Base-by-base conservation (phyloP, 2,888 invertebrate species). In the Idaea dimidiata region DNA sequence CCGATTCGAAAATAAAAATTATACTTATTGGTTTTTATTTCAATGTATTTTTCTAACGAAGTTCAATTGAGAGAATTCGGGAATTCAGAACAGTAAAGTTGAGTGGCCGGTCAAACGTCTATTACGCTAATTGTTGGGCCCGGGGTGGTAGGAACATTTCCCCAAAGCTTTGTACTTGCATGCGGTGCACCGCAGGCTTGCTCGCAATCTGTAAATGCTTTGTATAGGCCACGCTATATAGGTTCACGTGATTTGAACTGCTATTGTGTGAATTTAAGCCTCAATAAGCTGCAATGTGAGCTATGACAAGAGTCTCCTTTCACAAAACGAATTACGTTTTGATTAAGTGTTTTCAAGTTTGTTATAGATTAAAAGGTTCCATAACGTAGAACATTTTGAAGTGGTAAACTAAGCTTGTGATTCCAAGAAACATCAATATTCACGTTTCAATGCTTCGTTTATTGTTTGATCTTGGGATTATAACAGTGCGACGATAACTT, bases 131-230 rank as follows among this genome's bases (percentile, higher is more conserved):
- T 85, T 85, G 82, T 77, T 77, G 76, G 77, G 74, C 72, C 73
- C 75, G 66, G 66, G 73, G 72, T 66, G 71, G 67, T 64, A 74
- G 73, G 74, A 73, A 78, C 76, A 78, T 77, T 79, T 77, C 74
- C 74, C 75, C 67, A 79, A 80, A 83, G 80, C 82, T 80, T 81
- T 80, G 82, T 77, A 72, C 76, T 67, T 73, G 68, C 70, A 60
- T 76, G 80, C 71, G 83, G 82, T 67, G 66, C 64, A 74, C 83
- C 83, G 71, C 83, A 83, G 73, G 73, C 78, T 74, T 75, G 77
- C 75, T 80, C 74, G 78, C 81, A 82, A 84, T 84, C 83, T 84
- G 78, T 78, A 75, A 83, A 82, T 78, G 84, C 82, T 82, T 82
- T 83, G 81, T 82, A 76, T 73, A 74, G 79, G 78, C 78, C 76